Conservation (phyloP, 2,113 vertebrate species). For the Callithrix jacchus region DNA sequence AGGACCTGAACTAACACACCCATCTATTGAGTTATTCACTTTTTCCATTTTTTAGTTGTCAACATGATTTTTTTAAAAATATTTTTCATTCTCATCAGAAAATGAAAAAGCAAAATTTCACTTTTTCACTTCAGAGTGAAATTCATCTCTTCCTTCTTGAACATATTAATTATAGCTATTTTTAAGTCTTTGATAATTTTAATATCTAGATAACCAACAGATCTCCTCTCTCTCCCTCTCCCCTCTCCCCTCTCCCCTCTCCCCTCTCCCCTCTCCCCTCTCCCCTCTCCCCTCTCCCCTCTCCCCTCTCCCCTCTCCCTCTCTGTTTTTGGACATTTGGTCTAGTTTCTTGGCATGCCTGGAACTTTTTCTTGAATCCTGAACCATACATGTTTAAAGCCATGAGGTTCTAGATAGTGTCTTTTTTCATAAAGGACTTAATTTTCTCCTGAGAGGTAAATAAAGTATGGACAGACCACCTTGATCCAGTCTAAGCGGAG, state of each 20-base stretch:
- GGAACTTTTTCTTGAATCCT: background rate
- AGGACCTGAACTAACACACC: background rate
- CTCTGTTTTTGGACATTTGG: background rate
- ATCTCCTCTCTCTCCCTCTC: background rate
- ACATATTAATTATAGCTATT: background rate
- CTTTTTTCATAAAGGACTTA: background rate
- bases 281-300: too few relatives aligned
- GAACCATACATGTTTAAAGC: background rate
- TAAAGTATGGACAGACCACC: background rate
- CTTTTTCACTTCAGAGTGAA: background rate
- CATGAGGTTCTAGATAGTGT: background rate
- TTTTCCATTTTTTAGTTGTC: background rate
- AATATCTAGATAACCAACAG: background rate
- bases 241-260: too few relatives aligned
- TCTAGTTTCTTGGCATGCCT: background rate
- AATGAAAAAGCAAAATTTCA: too few relatives aligned
- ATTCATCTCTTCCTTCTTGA: background rate
- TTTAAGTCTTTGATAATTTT: background rate
- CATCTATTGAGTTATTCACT: background rate
- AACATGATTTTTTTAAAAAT: background rate
- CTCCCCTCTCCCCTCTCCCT: too few relatives aligned
- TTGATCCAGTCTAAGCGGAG: background rate
- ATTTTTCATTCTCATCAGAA: background rate
- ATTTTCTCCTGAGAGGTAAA: background rate
- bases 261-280: too few relatives aligned